Evolutionary conservation across 2,888 invertebrate genomes (phyloP), one percentile per base, ranked within the genome.

Genomic region (Epirrhoe alternata): DNA sequence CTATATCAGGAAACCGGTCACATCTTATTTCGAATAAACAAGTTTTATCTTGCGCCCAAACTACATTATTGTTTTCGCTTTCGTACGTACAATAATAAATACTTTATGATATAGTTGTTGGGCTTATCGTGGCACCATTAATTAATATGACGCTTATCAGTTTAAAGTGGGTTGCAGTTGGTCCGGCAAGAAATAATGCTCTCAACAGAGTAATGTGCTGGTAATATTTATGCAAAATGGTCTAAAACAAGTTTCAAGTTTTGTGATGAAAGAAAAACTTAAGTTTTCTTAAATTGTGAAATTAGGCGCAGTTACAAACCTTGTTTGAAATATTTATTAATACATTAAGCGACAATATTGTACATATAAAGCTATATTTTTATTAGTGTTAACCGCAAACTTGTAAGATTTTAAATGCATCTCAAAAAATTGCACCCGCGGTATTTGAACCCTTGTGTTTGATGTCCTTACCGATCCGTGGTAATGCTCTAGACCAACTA

Each of bases 71-170:
- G 84, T 88, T 86, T 88, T 88, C 83, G 83, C 84, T 88, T 87
- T 87, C 83, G 78, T 78, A 75, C 38, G 80, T 80, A 86, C 50
- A 55, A 58, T 66, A 68, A 35, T 59, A 56, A 85, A 85, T 42
- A 42, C 38, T 2, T 42, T 82, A 82, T 78, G 77, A 77, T 79
- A 78, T 78, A 77, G 81, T 79, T 81, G 78, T 77, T 76, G 70
- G 72, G 73, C 76, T 89, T 89, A 90, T 89, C 88, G 70, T 79
- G 86, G 78, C 86, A 86, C 82, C 84, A 87, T 89, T 90, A 86
- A 88, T 88, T 88, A 86, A 86, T 80, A 81, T 80, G 80, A 74
- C 69, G 74, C 75, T 89, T 90, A 90, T 90, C 90, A 79, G 72
- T 49, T 38, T 62, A 68, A 84, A 81, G 76, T 85, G 76, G 85